phyloP scores from a whole-genome alignment of 2,888 invertebrate genomes.

The Cryptocephalus moraei region DNA sequence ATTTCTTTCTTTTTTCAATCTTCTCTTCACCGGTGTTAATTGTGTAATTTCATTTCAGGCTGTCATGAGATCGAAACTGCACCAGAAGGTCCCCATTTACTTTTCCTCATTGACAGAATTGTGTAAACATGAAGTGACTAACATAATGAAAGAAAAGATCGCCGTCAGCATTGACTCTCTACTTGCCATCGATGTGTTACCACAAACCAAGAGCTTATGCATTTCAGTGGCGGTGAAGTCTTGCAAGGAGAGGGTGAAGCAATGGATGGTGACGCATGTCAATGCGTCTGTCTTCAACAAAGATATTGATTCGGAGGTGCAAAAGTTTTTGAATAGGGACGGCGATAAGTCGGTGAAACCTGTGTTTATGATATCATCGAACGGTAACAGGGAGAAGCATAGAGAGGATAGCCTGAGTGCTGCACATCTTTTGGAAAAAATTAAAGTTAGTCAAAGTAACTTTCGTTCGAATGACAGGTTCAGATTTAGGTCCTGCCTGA shows the following conservation, averaged over 20 bases:
- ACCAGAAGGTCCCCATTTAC: constrained; percentile 11
- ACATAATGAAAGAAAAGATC: constrained; percentile 22
- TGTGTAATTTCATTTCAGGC: constrained; percentile 5
- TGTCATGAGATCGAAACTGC: constrained; percentile 11
- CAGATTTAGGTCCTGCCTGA: background rate
- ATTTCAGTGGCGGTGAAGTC: constrained; percentile 40
- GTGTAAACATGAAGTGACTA: constrained; percentile 19
- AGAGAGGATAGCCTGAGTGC: constrained; percentile 23
- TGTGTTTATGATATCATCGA: constrained; percentile 21
- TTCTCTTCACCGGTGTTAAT: too few species aligned
- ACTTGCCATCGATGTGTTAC: constrained; percentile 43
- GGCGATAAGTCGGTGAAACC: constrained; percentile 11
- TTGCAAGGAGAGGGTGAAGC: constrained; percentile 41
- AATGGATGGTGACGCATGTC: constrained; percentile 47
- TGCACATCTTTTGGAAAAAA: constrained; percentile 23
- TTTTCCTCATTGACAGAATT: constrained; percentile 9
- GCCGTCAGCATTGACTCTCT: constrained; percentile 35
- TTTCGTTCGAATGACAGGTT: background rate
- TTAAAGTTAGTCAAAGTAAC: constrained; percentile 22
- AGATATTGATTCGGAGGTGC: constrained; percentile 26
- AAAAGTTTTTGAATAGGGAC: constrained; percentile 8
- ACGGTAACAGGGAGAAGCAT: constrained; percentile 22
- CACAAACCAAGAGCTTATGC: constrained; percentile 42
- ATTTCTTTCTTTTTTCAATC: too few species aligned
- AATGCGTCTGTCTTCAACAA: constrained; percentile 30